phyloP scores from a whole-genome alignment of 2,888 invertebrate genomes.

The Petrolisthes cinctipes region DNA sequence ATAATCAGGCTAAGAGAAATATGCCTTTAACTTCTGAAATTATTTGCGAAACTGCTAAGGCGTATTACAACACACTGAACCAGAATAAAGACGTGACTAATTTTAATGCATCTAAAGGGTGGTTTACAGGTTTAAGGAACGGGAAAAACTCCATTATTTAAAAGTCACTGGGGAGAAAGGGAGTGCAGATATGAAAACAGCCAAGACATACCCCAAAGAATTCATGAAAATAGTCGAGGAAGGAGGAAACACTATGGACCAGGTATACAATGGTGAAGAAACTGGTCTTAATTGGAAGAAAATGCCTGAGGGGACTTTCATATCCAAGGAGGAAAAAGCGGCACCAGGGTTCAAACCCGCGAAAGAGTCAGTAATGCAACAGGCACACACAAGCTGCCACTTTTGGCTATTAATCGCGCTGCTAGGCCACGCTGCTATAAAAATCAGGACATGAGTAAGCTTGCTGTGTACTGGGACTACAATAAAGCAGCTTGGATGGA shows the following conservation, averaged over 20 bases:
- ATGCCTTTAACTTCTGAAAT: too few species aligned
- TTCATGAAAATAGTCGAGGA: not conserved
- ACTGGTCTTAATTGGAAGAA: not conserved
- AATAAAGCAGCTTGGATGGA: not conserved
- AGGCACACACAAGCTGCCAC: not conserved
- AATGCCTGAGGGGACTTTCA: not conserved
- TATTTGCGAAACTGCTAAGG: too few species aligned
- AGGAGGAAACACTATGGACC: not conserved
- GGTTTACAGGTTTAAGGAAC: too few species aligned
- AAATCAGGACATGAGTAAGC: not conserved
- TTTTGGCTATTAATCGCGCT: not conserved
- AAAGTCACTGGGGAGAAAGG: not conserved
- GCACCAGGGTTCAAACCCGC: not conserved
- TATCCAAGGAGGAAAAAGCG: not conserved
- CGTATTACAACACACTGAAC: too few species aligned
- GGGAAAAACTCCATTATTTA: not conserved
- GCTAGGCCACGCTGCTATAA: not conserved
- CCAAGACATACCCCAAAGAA: not conserved
- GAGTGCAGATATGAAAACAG: not conserved
- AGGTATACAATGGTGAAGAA: not conserved
- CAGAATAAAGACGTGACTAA: too few species aligned
- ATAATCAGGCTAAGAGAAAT: too few species aligned
- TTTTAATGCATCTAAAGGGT: too few species aligned
- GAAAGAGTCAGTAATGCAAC: not conserved
- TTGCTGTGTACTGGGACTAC: not conserved